Base-by-base conservation (phyloP, 2,888 invertebrate genomes). In the Drosophila flavopinicola region DNA sequence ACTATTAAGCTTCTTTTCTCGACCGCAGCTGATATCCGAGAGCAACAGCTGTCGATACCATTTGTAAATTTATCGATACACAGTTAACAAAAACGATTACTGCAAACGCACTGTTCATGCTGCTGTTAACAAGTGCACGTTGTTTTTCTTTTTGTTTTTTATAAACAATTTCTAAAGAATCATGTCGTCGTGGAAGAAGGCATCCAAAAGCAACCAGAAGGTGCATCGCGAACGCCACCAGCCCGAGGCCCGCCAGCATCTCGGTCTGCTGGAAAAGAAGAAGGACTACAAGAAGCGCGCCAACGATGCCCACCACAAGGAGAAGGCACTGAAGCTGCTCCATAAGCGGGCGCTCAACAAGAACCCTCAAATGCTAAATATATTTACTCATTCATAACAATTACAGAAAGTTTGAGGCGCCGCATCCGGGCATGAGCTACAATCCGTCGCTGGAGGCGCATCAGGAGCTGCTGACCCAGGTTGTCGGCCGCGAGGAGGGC, bases 101-200 rank as follows among this genome's bases (percentile, higher is more conserved):
- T 33, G 51, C 23, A 20, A 51, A 33, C 39, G 33, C 48, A 20
- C 15, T 25, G 17, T n/a, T 10, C n/a, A 10, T 29, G 24, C 0
- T 7, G 9, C 44, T 37, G 35, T 23, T 45, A 11, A 17, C 39
- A n/a, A 10, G 17, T 25, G 29, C 47, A 58, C 56, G 65, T 60
- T 54, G 61, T n/a, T n/a, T n/a, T n/a, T n/a, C n/a, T n/a, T 67
- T 52, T 25, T 27, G 42, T 54, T n/a, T n/a, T 44, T 67, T 61
- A 29, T 61, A 54, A 70, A 59, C 44, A 64, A 39, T 38, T 9
- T 13, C 13, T n/a, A n/a, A 1, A 3, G 10, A 65, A n/a, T 13
- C 6, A 97, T 97, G 97, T 97, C 97, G 2, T 96, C 97, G 0
- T 97, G 96, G 95, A 96, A 95, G 79, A 97, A 97, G 91, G 96